phyloP scores from a whole-genome alignment of 1,140 invertebrate genomes.

The Chironomus tepperi region DNA sequence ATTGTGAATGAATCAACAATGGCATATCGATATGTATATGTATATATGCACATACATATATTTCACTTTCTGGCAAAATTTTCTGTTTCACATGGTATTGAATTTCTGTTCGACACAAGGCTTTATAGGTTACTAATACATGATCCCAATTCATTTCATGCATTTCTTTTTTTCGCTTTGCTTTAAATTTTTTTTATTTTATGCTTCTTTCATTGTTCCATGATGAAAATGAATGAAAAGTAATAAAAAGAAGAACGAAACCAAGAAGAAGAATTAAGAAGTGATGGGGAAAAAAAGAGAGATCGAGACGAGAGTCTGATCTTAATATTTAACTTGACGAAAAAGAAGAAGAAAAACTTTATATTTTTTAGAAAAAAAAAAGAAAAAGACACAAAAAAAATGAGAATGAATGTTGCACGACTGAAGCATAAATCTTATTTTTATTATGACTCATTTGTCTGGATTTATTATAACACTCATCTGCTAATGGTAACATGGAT shows the following conservation, averaged over 20 bases:
- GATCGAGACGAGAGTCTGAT: neutral
- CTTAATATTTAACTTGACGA: neutral
- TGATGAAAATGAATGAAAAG: neutral
- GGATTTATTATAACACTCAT: constrained; percentile 3
- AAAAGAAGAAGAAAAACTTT: too few relatives aligned
- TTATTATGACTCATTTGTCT: constrained; percentile 22
- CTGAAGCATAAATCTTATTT: constrained; percentile 15
- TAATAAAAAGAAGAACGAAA: neutral
- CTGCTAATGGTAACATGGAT: constrained; percentile 6
- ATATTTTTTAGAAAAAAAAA: too few relatives aligned
- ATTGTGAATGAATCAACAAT: constrained; percentile 13
- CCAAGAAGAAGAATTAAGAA: too few relatives aligned
- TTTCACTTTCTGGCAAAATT: constrained; percentile 4
- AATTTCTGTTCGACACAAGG: constrained; percentile 1
- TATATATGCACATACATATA: neutral
- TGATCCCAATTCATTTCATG: neutral
- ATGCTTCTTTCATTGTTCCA: neutral
- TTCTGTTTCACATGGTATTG: neutral
- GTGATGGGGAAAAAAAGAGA: neutral
- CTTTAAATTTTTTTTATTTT: neutral
- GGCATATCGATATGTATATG: neutral
- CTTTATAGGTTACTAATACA: constrained; percentile 13
- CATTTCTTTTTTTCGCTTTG: too few relatives aligned
- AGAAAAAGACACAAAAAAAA: too few relatives aligned
- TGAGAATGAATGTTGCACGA: neutral